Evolutionary conservation across 2,888 invertebrate species (phyloP), one percentile per base, ranked within the genome.

Genomic region (Flexamia atlantica): DNA sequence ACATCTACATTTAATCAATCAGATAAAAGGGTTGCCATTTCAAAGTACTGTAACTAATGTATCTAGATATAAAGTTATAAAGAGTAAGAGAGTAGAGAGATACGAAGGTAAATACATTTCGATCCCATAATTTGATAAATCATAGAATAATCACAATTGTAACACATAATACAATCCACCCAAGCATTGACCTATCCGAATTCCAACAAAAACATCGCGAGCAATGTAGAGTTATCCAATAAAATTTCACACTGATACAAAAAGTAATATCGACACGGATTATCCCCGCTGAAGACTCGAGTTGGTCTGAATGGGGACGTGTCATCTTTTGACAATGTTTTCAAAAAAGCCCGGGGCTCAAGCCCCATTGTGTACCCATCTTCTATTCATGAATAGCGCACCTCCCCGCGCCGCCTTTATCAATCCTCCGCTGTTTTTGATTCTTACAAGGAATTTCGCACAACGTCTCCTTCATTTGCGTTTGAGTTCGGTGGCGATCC

Each of bases 301-400:
- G 64, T 28, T 64, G 64, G 1, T 9, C 50, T 79, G 79, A 76
- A 76, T 76, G 74, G 46, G 23, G 68, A 72, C 42, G 74, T 46
- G 74, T 76, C 74, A 76, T 42, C 74, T 76, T 76, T 76, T 79
- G 79, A 79, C 50, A 79, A 57, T 79, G 79, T 79, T 79, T 79
- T 36, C 79, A n/a, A 76, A 68, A 70, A 79, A 57, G 79, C 79
- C 79, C 79, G 32, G n/a, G 57, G 79, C 79, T 57, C 50, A 30
- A 50, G 76, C 40, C n/a, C 76, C 76, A 76, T 76, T 76, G 76
- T 76, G 79, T 32, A 32, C 57, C 79, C 79, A 79, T 79, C 79
- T 79, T 79, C 79, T 79, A 79, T 79, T 79, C 79, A 79, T 79
- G 57, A 68, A 42, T 25, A 17, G 28, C 57, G n/a, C 70, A 20